These are phyloP conservation scores for Heliconius nattereri DNA, from an alignment of 1,140 invertebrate genomes.

Conservation along the genomic window DNA sequence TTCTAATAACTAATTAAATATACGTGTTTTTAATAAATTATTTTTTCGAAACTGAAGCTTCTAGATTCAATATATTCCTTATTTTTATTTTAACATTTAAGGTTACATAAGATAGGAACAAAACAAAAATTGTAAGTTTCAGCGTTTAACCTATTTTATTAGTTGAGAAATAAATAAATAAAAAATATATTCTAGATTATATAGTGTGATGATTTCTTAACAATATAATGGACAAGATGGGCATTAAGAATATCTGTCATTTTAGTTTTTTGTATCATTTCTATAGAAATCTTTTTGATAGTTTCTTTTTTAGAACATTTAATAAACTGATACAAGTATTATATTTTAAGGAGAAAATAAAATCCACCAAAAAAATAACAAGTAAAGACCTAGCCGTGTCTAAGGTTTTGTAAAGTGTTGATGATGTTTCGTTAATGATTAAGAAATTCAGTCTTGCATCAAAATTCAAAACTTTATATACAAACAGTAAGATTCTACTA, in stretches of 20 bases:
- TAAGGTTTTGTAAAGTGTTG: background rate
- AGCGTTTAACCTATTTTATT: slow-evolving; percentile 53
- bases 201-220: slow-evolving; percentile 70
- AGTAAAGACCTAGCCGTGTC: background rate
- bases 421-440: slow-evolving; percentile 35
- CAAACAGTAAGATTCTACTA: slow-evolving; percentile 71
- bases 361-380: background rate
- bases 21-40: slow-evolving; percentile 27
- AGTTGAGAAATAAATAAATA: slow-evolving; percentile 73
- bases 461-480: slow-evolving; percentile 68
- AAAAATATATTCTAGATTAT: slow-evolving; percentile 65
- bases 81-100: slow-evolving; percentile 21
- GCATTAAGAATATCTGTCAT: slow-evolving; percentile 59
- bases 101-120: slow-evolving; percentile 64
- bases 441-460: slow-evolving; percentile 70
- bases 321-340: background rate
- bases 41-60: slow-evolving; percentile 22
- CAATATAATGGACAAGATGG: slow-evolving; percentile 75
- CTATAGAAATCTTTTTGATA: background rate
- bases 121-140: slow-evolving; percentile 56
- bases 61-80: slow-evolving; percentile 24
- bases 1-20: slow-evolving; percentile 25
- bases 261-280: background rate
- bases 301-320: background rate
- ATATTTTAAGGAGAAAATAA: background rate